Conservation (phyloP, 2,888 invertebrate species). For the Piscicola geometra region DNA sequence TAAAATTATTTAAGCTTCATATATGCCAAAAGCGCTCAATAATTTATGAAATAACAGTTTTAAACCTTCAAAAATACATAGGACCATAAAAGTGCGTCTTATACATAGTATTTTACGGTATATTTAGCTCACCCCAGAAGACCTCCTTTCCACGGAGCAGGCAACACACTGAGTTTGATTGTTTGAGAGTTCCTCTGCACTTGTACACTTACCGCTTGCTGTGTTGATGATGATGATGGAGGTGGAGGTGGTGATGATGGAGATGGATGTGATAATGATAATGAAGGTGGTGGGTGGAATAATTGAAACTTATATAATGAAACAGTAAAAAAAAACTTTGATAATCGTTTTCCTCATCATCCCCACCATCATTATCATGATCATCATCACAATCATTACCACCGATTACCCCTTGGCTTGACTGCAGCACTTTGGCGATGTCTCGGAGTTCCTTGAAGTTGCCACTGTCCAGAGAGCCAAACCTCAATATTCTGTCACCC, state of each 20-base stretch:
- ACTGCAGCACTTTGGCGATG: constrained; percentile 51
- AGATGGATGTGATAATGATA: too few relatives aligned
- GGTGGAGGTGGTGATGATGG: too few relatives aligned
- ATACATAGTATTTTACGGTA: too few relatives aligned
- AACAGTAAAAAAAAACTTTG: not conserved
- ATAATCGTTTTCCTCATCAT: not conserved
- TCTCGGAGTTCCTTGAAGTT: constrained; percentile 51
- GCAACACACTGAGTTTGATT: not conserved
- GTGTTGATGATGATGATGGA: not conserved
- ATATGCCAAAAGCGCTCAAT: too few relatives aligned
- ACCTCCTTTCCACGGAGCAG: not conserved
- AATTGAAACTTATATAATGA: too few relatives aligned
- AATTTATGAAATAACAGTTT: too few relatives aligned
- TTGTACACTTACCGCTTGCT: not conserved
- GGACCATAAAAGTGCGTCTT: too few relatives aligned
- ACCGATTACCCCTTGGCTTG: constrained; percentile 50
- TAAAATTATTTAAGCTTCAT: not conserved
- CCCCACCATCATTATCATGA: not conserved
- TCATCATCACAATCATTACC: too few relatives aligned
- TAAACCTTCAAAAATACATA: too few relatives aligned
- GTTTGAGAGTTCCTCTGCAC: not conserved
- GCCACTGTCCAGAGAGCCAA: constrained; percentile 51
- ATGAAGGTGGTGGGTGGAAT: too few relatives aligned
- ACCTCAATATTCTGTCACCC: constrained; percentile 49
- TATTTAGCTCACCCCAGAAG: not conserved